Evolutionary conservation across 2,888 invertebrate genomes (phyloP).

Genomic region (Andrena dorsata): DNA sequence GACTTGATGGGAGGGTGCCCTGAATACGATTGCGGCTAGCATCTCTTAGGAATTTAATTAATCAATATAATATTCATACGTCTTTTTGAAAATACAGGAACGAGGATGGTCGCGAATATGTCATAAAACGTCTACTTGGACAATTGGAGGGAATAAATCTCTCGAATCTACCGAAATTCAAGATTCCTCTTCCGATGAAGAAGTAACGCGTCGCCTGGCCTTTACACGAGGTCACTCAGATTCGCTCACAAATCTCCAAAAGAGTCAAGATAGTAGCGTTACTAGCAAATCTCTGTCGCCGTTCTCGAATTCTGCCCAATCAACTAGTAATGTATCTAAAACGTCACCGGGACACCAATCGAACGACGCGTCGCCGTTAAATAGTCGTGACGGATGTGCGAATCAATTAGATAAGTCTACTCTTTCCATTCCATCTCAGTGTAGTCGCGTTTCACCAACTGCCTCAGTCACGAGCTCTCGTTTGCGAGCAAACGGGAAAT

Average conservation of each 20-base stretch:
- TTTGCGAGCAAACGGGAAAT: conserved; percentile 50
- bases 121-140: conserved; percentile 71
- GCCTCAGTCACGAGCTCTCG: conserved; percentile 56
- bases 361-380: conserved; percentile 45
- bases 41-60: neutral
- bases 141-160: conserved; percentile 69
- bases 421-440: conserved; percentile 67
- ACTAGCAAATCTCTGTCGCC: conserved; percentile 37
- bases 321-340: conserved; percentile 39
- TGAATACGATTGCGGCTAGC: no score
- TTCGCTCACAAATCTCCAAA: conserved; percentile 53
- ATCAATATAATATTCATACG: neutral
- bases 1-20: no score
- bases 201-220: conserved; percentile 67
- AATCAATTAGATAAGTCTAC: conserved; percentile 62
- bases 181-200: conserved; percentile 80
- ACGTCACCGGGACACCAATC: conserved; percentile 36
- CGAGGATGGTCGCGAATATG: conserved; percentile 72
- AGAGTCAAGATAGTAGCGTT: conserved; percentile 47
- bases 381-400: conserved; percentile 57
- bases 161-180: conserved; percentile 72
- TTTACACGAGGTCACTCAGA: conserved; percentile 43
- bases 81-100: conserved; percentile 63
- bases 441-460: conserved; percentile 63
- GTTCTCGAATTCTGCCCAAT: conserved; percentile 27